Conservation (phyloP, 2,888 invertebrate species). For the Pogonocherus hispidulus region DNA sequence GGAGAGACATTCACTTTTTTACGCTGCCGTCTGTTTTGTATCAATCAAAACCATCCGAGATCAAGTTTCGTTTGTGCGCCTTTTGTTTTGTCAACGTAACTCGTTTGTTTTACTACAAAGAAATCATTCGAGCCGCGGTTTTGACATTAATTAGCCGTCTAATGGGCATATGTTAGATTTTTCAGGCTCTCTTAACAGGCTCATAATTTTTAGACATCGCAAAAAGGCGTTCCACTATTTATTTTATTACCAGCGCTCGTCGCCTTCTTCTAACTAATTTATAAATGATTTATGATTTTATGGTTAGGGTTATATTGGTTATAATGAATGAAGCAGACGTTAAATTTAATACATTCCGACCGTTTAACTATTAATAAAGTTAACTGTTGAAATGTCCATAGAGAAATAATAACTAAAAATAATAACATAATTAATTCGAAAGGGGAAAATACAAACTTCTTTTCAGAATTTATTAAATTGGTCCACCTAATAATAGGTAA, state of each 20-base stretch:
- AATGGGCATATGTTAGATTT: slow-evolving; percentile 67
- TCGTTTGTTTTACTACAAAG: slow-evolving; percentile 62
- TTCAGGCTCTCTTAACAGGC: slow-evolving; percentile 43
- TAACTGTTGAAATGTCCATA: too few species aligned
- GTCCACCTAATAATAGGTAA: too few species aligned
- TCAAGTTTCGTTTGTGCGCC: slow-evolving; percentile 58
- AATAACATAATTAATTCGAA: too few species aligned
- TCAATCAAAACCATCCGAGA: slow-evolving; percentile 65
- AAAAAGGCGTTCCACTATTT: slow-evolving; percentile 47
- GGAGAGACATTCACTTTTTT: slow-evolving; percentile 63
- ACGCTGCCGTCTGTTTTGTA: slow-evolving; percentile 66
- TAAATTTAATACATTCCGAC: too few species aligned
- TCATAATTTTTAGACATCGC: slow-evolving; percentile 54
- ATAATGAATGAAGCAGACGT: slow-evolving; percentile 7
- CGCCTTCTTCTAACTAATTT: slow-evolving; percentile 35
- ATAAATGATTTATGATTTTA: slow-evolving; percentile 39
- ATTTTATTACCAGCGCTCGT: slow-evolving; percentile 47
- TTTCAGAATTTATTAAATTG: too few species aligned
- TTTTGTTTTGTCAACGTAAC: slow-evolving; percentile 61
- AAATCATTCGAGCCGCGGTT: slow-evolving; percentile 65
- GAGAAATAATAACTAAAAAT: too few species aligned
- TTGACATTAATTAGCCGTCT: slow-evolving; percentile 66
- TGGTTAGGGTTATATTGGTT: not conserved
- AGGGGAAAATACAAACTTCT: too few species aligned
- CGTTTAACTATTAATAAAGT: too few species aligned